Evolutionary conservation across 2,113 vertebrate genomes (phyloP), one percentile per base, ranked within the genome.

Genomic region (Dryoscopus gambensis): DNA sequence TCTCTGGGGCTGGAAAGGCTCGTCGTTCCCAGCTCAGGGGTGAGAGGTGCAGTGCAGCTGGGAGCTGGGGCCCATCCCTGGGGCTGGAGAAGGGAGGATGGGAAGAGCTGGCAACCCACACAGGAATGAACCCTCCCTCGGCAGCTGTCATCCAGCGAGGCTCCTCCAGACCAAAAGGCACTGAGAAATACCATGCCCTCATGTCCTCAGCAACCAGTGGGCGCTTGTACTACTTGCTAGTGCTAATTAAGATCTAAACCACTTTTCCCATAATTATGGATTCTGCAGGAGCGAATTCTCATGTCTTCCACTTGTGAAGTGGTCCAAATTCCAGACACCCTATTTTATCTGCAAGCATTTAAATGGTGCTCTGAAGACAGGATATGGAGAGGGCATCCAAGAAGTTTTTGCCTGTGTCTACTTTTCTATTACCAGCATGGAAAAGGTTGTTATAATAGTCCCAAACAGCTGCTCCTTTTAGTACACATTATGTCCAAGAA

Each of bases 101-200:
- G 31, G 47, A 78, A 75, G 22, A n/a, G 10, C 47, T 91, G 31
- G 15, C 60, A 84, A 7, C 30, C 31, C 19, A 5, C 0, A 0
- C 9, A 46, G 67, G 40, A 40, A 65, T 28, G 31, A 85, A 1
- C 3, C 6, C 16, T 90, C 31, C 17, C 35, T 67, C 56, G 47
- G 33, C 76, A 86, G 37, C 30, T 7, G 1, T 50, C 52, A 14
- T 10, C 37, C 23, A 11, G 13, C 0, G 0, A 57, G 70, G 74
- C 25, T 93, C 39, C 25, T 10, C 18, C 50, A 42, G 68, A 59
- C 28, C 60, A 80, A 64, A 44, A 10, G 68, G 13, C 56, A 56
- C 27, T 1, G 0, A 40, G 42, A 52, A 18, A 11, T 12, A 15
- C 17, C 0, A 0, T 47, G 24, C 1, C 33, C 35, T 11, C 11